Percentiles rank a stretch among this genome's conserved stretches.
These are phyloP conservation scores for Unio delphinus DNA, from an alignment of 2,888 invertebrate genomes.

Conservation along the genomic window DNA sequence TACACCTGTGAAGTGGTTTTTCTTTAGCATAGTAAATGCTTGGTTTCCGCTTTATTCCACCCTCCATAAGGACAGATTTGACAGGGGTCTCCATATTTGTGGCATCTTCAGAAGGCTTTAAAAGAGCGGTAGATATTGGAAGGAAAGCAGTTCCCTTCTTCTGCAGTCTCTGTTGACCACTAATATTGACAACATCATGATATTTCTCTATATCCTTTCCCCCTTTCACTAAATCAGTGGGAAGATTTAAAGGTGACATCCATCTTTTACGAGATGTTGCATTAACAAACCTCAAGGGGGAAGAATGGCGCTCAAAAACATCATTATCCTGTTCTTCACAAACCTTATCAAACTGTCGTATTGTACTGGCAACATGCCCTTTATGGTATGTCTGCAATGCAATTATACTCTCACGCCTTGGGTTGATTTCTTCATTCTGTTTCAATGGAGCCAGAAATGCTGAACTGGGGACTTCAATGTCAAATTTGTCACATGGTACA, in stretches of 20 bases:
- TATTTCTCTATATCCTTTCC: slow-evolving; percentile 31
- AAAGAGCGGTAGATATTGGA: slow-evolving; percentile 56
- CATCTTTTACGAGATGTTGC: slow-evolving; percentile 50
- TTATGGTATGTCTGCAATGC: slow-evolving; percentile 50
- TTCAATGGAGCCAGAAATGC: slow-evolving; percentile 39
- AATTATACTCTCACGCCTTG: slow-evolving; percentile 56
- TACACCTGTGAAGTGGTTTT: not conserved
- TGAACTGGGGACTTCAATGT: slow-evolving; percentile 29
- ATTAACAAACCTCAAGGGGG: slow-evolving; percentile 55
- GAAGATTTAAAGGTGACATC: slow-evolving; percentile 60
- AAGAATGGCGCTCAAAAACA: slow-evolving; percentile 38
- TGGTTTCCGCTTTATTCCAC: slow-evolving; percentile 39
- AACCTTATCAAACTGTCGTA: slow-evolving; percentile 43
- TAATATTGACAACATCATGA: slow-evolving; percentile 19
- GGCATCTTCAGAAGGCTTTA: slow-evolving; percentile 43
- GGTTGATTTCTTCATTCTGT: slow-evolving; percentile 46
- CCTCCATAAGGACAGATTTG: slow-evolving; percentile 4
- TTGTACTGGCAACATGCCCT: slow-evolving; percentile 56
- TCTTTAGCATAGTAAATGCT: slow-evolving; percentile 45
- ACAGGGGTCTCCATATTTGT: slow-evolving; percentile 7
- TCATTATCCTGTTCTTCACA: slow-evolving; percentile 23
- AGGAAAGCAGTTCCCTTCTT: slow-evolving; percentile 40
- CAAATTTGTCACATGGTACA: slow-evolving; percentile 14
- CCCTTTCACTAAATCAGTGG: slow-evolving; percentile 54
- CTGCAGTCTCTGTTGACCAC: slow-evolving; percentile 21